A percentile compares a stretch with the other conserved stretches of the same genome.
These are phyloP conservation scores for Chironomus riparius DNA, from an alignment of 2,888 invertebrate species.

Conservation along the genomic window DNA sequence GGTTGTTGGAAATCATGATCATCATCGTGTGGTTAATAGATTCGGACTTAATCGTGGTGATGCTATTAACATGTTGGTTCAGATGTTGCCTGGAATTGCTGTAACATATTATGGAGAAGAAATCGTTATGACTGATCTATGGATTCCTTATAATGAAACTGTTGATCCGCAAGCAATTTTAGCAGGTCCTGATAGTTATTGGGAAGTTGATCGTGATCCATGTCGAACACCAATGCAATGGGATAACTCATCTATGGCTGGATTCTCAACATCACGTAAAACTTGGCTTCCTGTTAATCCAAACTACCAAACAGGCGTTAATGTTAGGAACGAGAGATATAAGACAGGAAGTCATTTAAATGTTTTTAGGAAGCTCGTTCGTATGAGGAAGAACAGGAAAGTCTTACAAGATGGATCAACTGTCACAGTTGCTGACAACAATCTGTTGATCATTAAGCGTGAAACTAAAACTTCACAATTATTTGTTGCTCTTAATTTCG, in stretches of 20 bases:
- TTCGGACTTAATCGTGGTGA: conserved; percentile 56
- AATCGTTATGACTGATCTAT: conserved; percentile 63
- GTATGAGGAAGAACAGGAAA: conserved; percentile 34
- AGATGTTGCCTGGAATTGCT: conserved; percentile 58
- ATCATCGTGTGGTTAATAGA: conserved; percentile 52
- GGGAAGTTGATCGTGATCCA: conserved; percentile 51
- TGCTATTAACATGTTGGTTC: conserved; percentile 53
- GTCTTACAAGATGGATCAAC: conserved; percentile 10
- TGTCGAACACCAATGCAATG: conserved; percentile 50
- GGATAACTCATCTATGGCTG: conserved; percentile 46
- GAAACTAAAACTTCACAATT: background rate
- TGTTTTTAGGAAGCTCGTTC: conserved; percentile 48
- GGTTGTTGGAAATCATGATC: conserved; percentile 67
- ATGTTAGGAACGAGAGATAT: conserved; percentile 46
- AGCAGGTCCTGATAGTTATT: conserved; percentile 53
- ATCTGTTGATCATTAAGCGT: background rate
- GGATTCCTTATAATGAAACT: conserved; percentile 53
- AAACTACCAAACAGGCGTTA: conserved; percentile 49
- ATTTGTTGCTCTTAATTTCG: conserved; percentile 3
- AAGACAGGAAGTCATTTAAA: conserved; percentile 47
- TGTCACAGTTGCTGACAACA: background rate
- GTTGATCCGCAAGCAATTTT: conserved; percentile 46
- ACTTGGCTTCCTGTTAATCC: conserved; percentile 55
- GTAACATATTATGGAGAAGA: conserved; percentile 68
- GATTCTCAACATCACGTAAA: conserved; percentile 41